A percentile compares a stretch with the other conserved stretches of the same genome.
Evolutionary conservation across 2,113 vertebrate genomes (phyloP).

Genomic region (Dermatemys mawii): DNA sequence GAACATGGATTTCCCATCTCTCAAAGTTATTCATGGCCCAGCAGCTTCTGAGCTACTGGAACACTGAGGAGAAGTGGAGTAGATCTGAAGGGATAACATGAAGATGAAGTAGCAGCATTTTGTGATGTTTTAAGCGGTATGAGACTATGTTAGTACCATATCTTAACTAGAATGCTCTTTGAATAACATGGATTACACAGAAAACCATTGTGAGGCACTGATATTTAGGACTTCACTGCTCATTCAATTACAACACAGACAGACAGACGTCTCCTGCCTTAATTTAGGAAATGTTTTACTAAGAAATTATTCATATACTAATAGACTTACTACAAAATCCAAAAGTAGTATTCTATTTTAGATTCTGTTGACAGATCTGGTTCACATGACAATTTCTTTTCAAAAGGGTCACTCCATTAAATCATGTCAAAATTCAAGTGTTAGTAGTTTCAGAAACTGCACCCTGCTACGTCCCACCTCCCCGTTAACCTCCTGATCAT

Average conservation of each 20-base stretch:
- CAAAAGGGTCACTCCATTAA: neutral
- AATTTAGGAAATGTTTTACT: neutral
- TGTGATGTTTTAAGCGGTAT: neutral
- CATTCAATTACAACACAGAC: neutral
- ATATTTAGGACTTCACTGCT: neutral
- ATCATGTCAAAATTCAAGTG: neutral
- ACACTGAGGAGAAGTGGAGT: neutral
- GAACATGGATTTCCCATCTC: neutral
- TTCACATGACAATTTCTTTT: neutral
- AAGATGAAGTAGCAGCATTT: neutral
- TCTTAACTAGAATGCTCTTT: neutral
- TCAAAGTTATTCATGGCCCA: neutral
- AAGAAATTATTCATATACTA: neutral
- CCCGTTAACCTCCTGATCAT: neutral
- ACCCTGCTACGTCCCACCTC: neutral
- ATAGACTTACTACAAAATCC: neutral
- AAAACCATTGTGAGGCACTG: neutral
- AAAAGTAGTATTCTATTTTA: neutral
- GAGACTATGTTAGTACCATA: neutral
- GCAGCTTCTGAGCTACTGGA: neutral
- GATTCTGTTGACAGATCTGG: neutral
- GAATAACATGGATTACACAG: rapidly evolving
- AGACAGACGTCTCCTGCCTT: neutral
- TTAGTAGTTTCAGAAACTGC: neutral
- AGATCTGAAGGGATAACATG: neutral